These are phyloP conservation scores for Drosophila greeni DNA, from an alignment of 2,888 invertebrate species.

Conservation along the genomic window DNA sequence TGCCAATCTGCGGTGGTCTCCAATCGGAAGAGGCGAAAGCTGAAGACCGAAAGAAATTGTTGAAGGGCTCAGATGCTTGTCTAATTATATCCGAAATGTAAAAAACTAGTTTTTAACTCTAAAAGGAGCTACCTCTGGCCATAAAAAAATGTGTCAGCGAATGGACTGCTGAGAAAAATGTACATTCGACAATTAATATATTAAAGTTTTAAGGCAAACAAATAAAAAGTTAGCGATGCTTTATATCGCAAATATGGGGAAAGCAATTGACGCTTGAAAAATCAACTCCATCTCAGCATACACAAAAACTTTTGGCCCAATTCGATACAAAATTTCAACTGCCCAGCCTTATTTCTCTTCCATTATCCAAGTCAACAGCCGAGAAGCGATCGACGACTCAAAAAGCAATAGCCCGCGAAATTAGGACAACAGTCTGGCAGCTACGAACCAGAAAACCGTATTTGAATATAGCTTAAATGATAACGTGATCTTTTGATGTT, in stretches of 20 bases:
- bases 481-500: background rate
- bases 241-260: constrained; percentile 40
- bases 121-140: too few species aligned
- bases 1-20: too few species aligned
- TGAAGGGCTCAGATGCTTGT: too few species aligned
- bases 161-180: too few species aligned
- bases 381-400: constrained; percentile 5
- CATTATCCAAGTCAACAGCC: constrained; percentile 17
- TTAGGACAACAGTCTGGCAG: constrained; percentile 1
- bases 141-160: too few species aligned
- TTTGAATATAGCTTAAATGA: background rate
- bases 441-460: background rate
- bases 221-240: constrained; percentile 8
- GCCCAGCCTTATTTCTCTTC: constrained; percentile 61
- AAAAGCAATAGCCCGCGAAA: constrained; percentile 7
- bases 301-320: constrained; percentile 60
- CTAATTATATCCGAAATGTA: too few species aligned
- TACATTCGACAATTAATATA: too few species aligned
- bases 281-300: constrained; percentile 44
- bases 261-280: constrained; percentile 25
- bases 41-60: too few species aligned
- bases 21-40: too few species aligned
- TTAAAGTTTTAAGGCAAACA: too few species aligned
- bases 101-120: too few species aligned
- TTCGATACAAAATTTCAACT: constrained; percentile 63